Base-by-base conservation (phyloP, 2,113 vertebrate genomes). In the Herpetotheres cachinnans region DNA sequence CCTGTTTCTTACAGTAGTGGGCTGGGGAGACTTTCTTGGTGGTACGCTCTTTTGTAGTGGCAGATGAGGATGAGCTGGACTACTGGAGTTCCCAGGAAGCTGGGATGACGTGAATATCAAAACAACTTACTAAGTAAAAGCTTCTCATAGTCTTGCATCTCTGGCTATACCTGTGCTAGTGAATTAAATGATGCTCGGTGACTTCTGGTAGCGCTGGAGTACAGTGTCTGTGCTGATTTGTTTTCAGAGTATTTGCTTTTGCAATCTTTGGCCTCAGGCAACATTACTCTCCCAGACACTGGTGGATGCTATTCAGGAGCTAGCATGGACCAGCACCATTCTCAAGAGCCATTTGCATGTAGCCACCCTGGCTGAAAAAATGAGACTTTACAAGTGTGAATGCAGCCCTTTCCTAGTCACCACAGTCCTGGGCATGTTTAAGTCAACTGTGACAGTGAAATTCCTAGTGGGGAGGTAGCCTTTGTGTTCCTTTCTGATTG, bases 281-380 rank as follows among this genome's bases (percentile, higher is more conserved):
- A 1, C 22, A 81, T 1, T 55, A 5, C 15, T 56, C 13, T 65
- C 32, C 54, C 82, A 55, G 59, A 7, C 10, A 1, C 10, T 50
- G 44, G 5, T 29, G 58, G 74, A 13, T 63, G 73, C 54, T 72
- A 1, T 5, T 81, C 14, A 40, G 46, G 86, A 44, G 71, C 66
- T 32, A 26, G 6, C 24, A 0, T 4, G 32, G 71, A 2, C 19
- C 46, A 36, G 32, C 16, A 20, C 8, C 10, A 0, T 24, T 47
- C 40, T 16, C 15, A 2, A 11, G 63, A n/a, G 13, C 36, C 0
- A 1, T 38, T 19, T 44, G 17, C 9, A 1, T 0, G 19, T 6
- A 27, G 22, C 21, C 59, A 0, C 30, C 38, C 21, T 38, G 58
- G 13, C 46, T 50, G 11, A 6, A 56, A 73, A 65, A 47, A 44